Base-by-base conservation (phyloP, 2,888 invertebrate genomes). In the Erannis defoliaria region DNA sequence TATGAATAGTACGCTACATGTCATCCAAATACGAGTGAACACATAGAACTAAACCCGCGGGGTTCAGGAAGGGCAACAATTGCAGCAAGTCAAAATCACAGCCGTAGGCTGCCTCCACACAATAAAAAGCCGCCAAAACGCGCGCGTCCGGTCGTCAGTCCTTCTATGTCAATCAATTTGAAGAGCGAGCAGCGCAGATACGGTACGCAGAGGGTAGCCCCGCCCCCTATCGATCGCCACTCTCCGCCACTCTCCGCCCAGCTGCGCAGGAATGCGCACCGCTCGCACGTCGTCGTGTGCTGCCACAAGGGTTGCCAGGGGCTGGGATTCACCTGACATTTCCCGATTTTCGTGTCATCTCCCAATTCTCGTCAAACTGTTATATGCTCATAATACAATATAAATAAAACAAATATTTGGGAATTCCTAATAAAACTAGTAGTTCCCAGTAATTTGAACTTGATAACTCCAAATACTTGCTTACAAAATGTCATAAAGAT, bases 121-220 rank as follows among this genome's bases (percentile, higher is more conserved):
- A 88, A 89, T 89, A 90, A 90, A 90, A 90, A 75, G 73, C 72
- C 68, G 78, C 80, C 80, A 80, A 83, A 82, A 81, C 77, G 77
- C 66, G 65, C 76, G 83, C 82, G 86, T 83, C 62, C 84, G 86
- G 80, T 82, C 86, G 90, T 86, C 89, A 83, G 85, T 85, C 81
- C 81, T 85, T 85, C 85, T 84, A 80, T 89, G 91, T 90, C 91
- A 91, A 90, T 91, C 91, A 91, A 91, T 91, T 91, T 88, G 59
- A 68, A 61, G 54, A 62, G 69, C 43, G 49, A 67, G 66, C 62
- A 49, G 82, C 85, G 87, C 88, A 86, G 81, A 80, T 78, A 77
- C 76, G 75, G 76, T 74, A 87, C 89, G 90, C 91, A 88, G 88
- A 84, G 82, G 76, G 74, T 71, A 66, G 81, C 86, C 78, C 80